A percentile compares a stretch with the other conserved stretches of the same genome.
phyloP scores from a whole-genome alignment of 2,797 vertebrate genomes.

The Crax fasciolata region DNA sequence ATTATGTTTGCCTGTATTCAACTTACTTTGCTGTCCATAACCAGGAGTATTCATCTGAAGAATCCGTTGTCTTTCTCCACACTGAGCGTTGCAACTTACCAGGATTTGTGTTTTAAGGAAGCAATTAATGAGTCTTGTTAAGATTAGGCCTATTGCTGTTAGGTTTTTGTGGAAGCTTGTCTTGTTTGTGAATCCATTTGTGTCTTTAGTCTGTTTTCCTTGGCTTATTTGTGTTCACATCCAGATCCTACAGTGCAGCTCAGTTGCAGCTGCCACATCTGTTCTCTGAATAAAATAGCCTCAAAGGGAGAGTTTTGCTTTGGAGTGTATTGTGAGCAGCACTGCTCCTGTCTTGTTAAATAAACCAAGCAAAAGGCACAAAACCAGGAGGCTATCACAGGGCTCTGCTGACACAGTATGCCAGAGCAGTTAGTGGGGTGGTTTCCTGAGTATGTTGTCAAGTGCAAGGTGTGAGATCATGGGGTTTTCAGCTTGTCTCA shows the following conservation, averaged over 20 bases:
- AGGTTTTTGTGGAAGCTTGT: background rate
- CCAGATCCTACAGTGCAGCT: background rate
- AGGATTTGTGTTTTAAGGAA: background rate
- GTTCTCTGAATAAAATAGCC: background rate
- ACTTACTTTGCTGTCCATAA: background rate
- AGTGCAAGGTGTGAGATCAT: background rate
- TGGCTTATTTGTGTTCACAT: background rate
- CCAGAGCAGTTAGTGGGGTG: background rate
- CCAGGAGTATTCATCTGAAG: background rate
- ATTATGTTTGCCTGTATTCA: no score
- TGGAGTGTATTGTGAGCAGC: background rate
- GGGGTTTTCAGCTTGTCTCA: background rate
- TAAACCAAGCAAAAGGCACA: background rate
- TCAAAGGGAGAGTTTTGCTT: background rate
- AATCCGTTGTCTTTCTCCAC: background rate
- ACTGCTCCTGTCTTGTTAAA: background rate
- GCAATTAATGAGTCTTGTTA: background rate
- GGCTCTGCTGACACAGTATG: background rate
- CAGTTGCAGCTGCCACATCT: background rate
- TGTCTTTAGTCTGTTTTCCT: background rate
- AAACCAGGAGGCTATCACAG: fast-evolving
- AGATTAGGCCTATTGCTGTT: background rate
- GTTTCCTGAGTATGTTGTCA: background rate
- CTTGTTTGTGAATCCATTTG: background rate
- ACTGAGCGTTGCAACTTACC: background rate